phyloP scores from a whole-genome alignment of 2,113 vertebrate species.

The Mola mola region DNA sequence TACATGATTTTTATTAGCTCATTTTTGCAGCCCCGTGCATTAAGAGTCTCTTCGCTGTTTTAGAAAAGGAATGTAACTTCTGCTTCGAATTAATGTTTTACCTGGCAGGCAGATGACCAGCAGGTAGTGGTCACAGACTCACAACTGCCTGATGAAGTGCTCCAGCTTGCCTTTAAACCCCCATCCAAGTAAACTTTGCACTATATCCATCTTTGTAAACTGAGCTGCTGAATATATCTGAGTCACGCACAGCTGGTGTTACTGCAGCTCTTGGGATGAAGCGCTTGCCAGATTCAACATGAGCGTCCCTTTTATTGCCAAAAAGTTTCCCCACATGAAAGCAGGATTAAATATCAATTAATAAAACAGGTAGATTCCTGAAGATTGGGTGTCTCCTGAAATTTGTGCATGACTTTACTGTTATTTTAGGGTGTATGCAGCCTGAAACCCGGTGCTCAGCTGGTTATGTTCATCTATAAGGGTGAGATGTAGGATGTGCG shows the following conservation, averaged over 20 bases:
- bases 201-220: slow-evolving; percentile 56
- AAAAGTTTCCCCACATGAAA: slow-evolving; percentile 33
- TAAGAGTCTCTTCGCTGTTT: too few relatives aligned
- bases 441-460: slow-evolving; percentile 35
- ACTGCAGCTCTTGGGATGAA: slow-evolving; percentile 50
- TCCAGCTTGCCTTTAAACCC: slow-evolving; percentile 32
- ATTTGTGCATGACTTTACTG: slow-evolving; percentile 17
- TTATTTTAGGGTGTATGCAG: slow-evolving; percentile 20
- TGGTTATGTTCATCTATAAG: slow-evolving; percentile 25
- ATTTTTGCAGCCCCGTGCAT: too few relatives aligned
- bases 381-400: slow-evolving; percentile 35
- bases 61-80: not conserved
- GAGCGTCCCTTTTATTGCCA: slow-evolving; percentile 53
- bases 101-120: not conserved
- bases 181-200: slow-evolving; percentile 39
- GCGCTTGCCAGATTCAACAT: slow-evolving; percentile 64
- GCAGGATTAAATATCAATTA: slow-evolving; percentile 63
- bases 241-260: slow-evolving; percentile 64
- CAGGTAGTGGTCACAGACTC: slow-evolving; percentile 8
- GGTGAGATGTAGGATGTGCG: not conserved
- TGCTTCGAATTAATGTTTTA: slow-evolving; percentile 15
- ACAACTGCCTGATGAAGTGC: slow-evolving; percentile 11
- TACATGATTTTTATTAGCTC: too few relatives aligned
- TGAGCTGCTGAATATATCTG: slow-evolving; percentile 46
- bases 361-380: slow-evolving; percentile 53